Conservation (phyloP, 2,888 invertebrate species). For the Brachypalpus laphriformis region DNA sequence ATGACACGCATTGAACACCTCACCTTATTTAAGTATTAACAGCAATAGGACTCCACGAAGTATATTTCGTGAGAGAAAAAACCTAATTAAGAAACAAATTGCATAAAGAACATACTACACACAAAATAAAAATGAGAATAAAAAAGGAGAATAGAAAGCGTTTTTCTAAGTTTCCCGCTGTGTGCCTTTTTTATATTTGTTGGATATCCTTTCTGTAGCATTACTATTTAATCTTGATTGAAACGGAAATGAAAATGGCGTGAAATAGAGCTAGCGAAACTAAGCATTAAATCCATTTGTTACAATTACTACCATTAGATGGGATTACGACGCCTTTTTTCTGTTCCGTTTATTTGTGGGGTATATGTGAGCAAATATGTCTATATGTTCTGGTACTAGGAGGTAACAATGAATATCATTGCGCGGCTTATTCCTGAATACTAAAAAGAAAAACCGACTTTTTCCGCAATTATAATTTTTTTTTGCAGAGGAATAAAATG, state of each 20-base stretch:
- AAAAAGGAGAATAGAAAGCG: slow-evolving; percentile 1
- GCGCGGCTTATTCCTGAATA: slow-evolving; percentile 2
- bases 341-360: slow-evolving; percentile 20
- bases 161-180: slow-evolving; percentile 3
- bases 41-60: slow-evolving; percentile 16
- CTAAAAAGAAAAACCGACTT: not conserved
- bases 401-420: slow-evolving; percentile 33
- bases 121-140: slow-evolving; percentile 1
- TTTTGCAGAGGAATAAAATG: slow-evolving; percentile 12
- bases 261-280: slow-evolving; percentile 63
- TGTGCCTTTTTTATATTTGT: not conserved
- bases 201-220: slow-evolving; percentile 24
- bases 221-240: slow-evolving; percentile 58
- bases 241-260: slow-evolving; percentile 67
- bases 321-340: slow-evolving; percentile 57
- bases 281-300: slow-evolving; percentile 68
- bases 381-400: not conserved
- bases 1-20: not conserved
- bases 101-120: slow-evolving; percentile 24
- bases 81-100: slow-evolving; percentile 57
- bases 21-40: slow-evolving; percentile 16
- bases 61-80: slow-evolving; percentile 41
- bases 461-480: slow-evolving; percentile 33
- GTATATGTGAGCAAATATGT: not conserved
- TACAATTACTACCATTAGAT: slow-evolving; percentile 65